Conservation (phyloP, 2,113 vertebrate species). For the Nannobrachium achirus region DNA sequence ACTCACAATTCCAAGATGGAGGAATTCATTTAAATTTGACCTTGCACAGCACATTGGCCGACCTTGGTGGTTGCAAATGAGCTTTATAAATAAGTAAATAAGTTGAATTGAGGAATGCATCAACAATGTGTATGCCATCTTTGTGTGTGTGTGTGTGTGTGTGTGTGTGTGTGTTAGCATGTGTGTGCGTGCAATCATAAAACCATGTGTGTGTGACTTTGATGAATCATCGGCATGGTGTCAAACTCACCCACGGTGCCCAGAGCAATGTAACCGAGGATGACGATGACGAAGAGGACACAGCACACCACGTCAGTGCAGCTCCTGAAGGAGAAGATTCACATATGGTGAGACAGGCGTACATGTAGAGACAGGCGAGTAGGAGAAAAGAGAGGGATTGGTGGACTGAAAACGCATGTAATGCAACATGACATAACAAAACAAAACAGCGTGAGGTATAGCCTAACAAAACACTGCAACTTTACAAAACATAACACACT, state of each 20-base stretch:
- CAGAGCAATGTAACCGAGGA: constrained; percentile 91
- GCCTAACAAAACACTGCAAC: no score
- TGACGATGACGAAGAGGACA: constrained; percentile 89
- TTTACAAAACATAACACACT: no score
- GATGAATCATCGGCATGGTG: constrained; percentile 49
- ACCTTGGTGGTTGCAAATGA: no score
- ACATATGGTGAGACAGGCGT: not conserved
- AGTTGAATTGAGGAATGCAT: no score
- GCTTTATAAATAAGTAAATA: no score
- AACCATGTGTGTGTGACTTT: constrained; percentile 25
- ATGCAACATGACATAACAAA: no score
- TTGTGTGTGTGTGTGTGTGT: not conserved
- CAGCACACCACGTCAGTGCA: constrained; percentile 94
- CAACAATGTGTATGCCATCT: not conserved
- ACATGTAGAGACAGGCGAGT: constrained; percentile 21
- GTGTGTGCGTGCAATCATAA: constrained; percentile 4
- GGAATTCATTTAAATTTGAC: no score
- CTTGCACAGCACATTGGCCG: no score
- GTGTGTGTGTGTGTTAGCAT: not conserved
- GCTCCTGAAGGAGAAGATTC: constrained; percentile 72
- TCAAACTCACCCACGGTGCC: constrained; percentile 92
- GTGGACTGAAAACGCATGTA: not conserved
- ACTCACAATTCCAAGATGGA: not conserved
- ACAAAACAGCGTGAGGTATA: no score
- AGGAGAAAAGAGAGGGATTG: not conserved